phyloP scores from a whole-genome alignment of 1,140 invertebrate genomes.

The Trissolcus basalis region DNA sequence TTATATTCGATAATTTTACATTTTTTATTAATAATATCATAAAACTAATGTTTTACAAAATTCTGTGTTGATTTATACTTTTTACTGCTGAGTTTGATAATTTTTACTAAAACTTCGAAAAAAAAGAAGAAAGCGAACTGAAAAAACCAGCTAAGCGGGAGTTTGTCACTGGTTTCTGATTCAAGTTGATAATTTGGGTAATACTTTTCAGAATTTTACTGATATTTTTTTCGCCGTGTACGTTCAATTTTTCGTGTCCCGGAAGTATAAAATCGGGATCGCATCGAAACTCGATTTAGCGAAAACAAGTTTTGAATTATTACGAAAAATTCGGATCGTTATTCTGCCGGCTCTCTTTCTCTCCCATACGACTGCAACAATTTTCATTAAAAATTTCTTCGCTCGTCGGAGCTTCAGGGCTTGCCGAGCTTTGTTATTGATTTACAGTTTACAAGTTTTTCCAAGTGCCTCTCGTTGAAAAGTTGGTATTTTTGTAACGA shows the following conservation, averaged over 20 bases:
- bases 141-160: no score
- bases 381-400: slow-evolving; percentile 48
- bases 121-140: no score
- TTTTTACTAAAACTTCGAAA: no score
- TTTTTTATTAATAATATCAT: no score
- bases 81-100: no score
- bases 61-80: no score
- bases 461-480: slow-evolving; percentile 41
- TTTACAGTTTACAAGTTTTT: slow-evolving; percentile 45
- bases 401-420: slow-evolving; percentile 8
- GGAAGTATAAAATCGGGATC: slow-evolving; percentile 21
- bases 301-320: slow-evolving; percentile 41
- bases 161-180: no score
- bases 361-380: slow-evolving; percentile 23
- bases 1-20: no score
- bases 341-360: neutral
- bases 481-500: slow-evolving; percentile 46
- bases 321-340: slow-evolving; percentile 22
- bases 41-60: no score
- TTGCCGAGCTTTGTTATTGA: slow-evolving; percentile 25
- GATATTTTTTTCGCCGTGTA: no score
- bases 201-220: no score
- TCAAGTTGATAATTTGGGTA: no score
- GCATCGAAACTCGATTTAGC: slow-evolving; percentile 16
- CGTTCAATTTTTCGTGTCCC: slow-evolving; percentile 17